These are phyloP conservation scores for Fistularia commersonii DNA, from an alignment of 2,797 vertebrate genomes.

Conservation along the genomic window DNA sequence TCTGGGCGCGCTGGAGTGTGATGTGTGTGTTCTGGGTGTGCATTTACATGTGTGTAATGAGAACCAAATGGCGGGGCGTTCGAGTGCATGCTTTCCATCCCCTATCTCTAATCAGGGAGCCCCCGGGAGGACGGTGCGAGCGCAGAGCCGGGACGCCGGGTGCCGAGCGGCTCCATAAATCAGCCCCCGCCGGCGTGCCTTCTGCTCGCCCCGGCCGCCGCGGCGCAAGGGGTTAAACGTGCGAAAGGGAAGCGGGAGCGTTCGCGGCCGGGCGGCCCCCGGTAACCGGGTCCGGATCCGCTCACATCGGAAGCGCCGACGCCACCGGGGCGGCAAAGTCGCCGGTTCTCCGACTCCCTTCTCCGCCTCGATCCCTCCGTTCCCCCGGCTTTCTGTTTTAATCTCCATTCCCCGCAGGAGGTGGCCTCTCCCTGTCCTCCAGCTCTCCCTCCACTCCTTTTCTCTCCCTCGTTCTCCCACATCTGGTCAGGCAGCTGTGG, in stretches of 20 bases:
- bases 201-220: too few relatives aligned
- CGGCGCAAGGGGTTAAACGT: too few relatives aligned
- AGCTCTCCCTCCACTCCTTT: constrained; percentile 60
- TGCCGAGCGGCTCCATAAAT: constrained; percentile 72
- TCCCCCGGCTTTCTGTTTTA: constrained; percentile 78
- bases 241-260: constrained; percentile 31
- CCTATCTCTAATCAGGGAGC: constrained; percentile 79
- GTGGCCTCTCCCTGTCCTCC: constrained; percentile 79
- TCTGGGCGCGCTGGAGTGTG: too few relatives aligned
- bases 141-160: constrained; percentile 58
- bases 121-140: constrained; percentile 71
- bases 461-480: constrained; percentile 71
- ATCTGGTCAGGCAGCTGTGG: constrained; percentile 99
- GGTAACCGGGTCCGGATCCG: too few relatives aligned
- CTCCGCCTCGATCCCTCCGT: constrained; percentile 33
- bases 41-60: constrained; percentile 64
- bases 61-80: constrained; percentile 71
- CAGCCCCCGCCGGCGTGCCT: constrained; percentile 64
- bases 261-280: too few relatives aligned
- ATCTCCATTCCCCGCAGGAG: constrained; percentile 89
- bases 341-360: constrained; percentile 16
- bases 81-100: constrained; percentile 67
- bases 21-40: constrained; percentile 39
- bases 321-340: too few relatives aligned
- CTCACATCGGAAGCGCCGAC: too few relatives aligned